Conservation (phyloP, 1,140 invertebrate species). For the Periplaneta americana region DNA sequence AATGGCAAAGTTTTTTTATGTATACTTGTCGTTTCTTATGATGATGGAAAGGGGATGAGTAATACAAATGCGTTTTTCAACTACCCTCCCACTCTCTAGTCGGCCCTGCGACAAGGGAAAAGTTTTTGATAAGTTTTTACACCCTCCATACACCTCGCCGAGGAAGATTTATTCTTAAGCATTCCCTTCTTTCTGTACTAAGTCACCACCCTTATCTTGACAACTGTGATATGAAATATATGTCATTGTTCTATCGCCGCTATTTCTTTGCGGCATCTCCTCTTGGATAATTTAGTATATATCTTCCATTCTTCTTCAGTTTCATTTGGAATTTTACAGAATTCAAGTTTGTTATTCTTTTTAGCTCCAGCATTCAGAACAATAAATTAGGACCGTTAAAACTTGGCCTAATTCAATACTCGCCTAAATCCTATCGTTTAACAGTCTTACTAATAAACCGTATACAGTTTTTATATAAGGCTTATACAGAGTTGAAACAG, state of each 20-base stretch:
- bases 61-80: background rate
- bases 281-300: too few relatives aligned
- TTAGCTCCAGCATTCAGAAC: too few relatives aligned
- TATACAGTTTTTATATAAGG: too few relatives aligned
- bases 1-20: background rate
- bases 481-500: too few relatives aligned
- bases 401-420: too few relatives aligned
- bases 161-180: background rate
- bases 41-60: background rate
- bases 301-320: too few relatives aligned
- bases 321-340: too few relatives aligned
- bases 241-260: background rate
- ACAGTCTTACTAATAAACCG: too few relatives aligned
- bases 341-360: too few relatives aligned
- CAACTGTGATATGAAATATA: background rate
- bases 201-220: background rate
- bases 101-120: background rate
- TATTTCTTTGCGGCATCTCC: background rate
- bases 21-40: background rate
- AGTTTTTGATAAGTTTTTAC: background rate
- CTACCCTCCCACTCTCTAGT: background rate
- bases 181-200: background rate
- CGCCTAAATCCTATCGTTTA: too few relatives aligned
- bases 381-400: too few relatives aligned
- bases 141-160: too few relatives aligned